phyloP scores from a whole-genome alignment of 37 sponge, comb jelly and placozoan genomes.

The Crambe crambe region DNA sequence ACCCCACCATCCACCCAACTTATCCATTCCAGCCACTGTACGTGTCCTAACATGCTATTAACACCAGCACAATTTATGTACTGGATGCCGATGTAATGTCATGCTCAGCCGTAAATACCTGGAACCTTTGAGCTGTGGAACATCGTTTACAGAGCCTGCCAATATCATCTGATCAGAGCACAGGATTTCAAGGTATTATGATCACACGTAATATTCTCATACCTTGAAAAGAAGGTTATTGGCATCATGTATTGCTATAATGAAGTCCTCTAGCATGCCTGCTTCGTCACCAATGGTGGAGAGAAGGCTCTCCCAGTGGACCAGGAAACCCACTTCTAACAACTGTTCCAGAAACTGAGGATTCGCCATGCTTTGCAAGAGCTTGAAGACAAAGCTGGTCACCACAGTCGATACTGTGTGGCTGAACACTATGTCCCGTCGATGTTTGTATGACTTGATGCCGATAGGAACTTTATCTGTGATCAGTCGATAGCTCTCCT shows the following conservation, averaged over 20 bases:
- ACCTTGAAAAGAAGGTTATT: conserved; percentile 63
- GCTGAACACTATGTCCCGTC: conserved; percentile 79
- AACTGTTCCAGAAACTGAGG: conserved; percentile 62
- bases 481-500: conserved; percentile 52
- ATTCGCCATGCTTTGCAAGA: conserved; percentile 42
- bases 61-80: too few species aligned
- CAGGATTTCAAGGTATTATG: too few species aligned
- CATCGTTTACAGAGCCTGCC: conserved; percentile 39
- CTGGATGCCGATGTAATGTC: too few species aligned
- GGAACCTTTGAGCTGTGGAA: conserved; percentile 30
- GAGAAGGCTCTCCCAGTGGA: conserved; percentile 92
- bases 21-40: background rate
- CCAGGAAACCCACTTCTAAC: conserved; percentile 77
- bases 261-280: conserved; percentile 93
- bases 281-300: conserved; percentile 89
- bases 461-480: conserved; percentile 60
- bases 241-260: conserved; percentile 71
- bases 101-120: conserved; percentile 4
- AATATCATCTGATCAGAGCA: conserved; percentile 15
- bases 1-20: background rate
- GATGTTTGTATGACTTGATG: conserved; percentile 64
- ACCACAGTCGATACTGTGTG: conserved; percentile 72
- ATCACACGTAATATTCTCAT: background rate
- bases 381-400: conserved; percentile 62
- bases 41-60: background rate